Evolutionary conservation across 2,888 invertebrate genomes (phyloP).

Genomic region (Lutraria lutraria): DNA sequence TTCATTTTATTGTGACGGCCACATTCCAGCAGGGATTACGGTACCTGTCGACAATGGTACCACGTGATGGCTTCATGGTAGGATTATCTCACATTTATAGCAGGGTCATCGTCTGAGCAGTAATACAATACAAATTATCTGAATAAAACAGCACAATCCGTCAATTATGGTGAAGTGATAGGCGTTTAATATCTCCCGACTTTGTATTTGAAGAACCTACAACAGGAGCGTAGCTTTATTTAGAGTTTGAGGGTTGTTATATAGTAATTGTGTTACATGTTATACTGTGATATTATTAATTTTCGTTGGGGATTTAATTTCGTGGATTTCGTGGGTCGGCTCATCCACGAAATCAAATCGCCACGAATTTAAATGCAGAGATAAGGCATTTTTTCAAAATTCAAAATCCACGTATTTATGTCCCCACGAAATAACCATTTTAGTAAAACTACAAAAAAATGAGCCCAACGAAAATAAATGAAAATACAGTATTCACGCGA

Average conservation of each 20-base stretch:
- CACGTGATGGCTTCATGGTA: slow-evolving; percentile 8
- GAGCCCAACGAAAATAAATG: too few relatives aligned
- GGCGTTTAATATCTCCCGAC: neutral
- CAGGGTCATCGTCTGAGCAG: slow-evolving; percentile 7
- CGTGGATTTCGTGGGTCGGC: too few relatives aligned
- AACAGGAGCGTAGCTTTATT: neutral
- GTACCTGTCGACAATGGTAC: slow-evolving; percentile 32
- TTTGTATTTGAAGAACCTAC: neutral
- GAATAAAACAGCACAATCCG: slow-evolving; percentile 57
- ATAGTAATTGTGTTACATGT: too few relatives aligned
- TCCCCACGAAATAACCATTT: too few relatives aligned
- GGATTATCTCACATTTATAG: slow-evolving; percentile 33
- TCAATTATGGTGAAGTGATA: slow-evolving; percentile 37
- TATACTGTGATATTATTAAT: too few relatives aligned
- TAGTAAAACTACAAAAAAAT: too few relatives aligned
- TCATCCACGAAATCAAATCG: too few relatives aligned
- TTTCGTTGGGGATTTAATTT: too few relatives aligned
- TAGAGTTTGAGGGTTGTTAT: neutral
- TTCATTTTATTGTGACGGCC: slow-evolving; percentile 11
- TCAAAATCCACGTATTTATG: too few relatives aligned
- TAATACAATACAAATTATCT: slow-evolving; percentile 55
- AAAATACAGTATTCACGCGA: too few relatives aligned
- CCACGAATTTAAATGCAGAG: too few relatives aligned
- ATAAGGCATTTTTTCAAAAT: too few relatives aligned
- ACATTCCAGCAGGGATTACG: slow-evolving; percentile 37